Evolutionary conservation across 2,797 vertebrate species (phyloP).

Genomic region (Carcharodon carcharias): DNA sequence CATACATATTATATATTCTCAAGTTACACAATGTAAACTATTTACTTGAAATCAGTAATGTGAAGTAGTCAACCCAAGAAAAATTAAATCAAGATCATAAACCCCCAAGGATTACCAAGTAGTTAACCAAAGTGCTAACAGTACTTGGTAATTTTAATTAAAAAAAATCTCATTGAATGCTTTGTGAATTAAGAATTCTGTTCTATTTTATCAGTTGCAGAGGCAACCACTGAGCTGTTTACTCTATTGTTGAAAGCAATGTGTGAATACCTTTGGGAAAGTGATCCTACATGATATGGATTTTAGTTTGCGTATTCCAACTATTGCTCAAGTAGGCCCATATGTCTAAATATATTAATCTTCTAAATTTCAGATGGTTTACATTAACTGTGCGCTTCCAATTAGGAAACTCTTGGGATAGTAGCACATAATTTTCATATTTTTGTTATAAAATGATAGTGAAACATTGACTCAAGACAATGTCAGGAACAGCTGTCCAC

Average conservation of each 20-base stretch:
- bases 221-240: neutral
- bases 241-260: neutral
- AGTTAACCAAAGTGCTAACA: neutral
- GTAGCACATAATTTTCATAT: neutral
- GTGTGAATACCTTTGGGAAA: neutral
- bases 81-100: neutral
- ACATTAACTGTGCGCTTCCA: neutral
- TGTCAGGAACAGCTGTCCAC: neutral
- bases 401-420: neutral
- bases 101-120: neutral
- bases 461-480: neutral
- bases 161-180: neutral
- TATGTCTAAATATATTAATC: neutral
- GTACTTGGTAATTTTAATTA: neutral
- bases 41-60: neutral
- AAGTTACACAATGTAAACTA: neutral
- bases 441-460: neutral
- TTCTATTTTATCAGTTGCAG: neutral
- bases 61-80: neutral
- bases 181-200: neutral
- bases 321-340: neutral
- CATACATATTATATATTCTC: neutral
- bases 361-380: neutral
- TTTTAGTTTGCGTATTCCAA: neutral
- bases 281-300: neutral